Evolutionary conservation across 2,797 vertebrate genomes (phyloP), one percentile per base, ranked within the genome.

Genomic region (Acropternis orthonyx): DNA sequence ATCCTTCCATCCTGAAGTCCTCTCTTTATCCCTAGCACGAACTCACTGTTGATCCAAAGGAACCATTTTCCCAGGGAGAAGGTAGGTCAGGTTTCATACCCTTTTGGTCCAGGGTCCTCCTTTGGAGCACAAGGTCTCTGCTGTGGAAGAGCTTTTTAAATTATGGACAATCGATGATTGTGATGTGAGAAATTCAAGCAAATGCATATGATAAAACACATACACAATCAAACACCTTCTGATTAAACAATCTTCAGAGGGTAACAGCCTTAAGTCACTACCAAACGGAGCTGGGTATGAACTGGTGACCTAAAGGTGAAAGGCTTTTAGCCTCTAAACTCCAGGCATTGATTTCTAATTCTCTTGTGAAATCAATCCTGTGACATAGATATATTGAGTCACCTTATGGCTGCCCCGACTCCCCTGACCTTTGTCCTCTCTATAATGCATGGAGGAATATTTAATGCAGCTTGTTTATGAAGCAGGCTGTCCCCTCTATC

Each of bases 341-440:
- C 76, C 41, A 83, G 85, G 94, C 94, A 97, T 97, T 85, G 96
- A 97, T 97, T 96, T 95, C 89, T 94, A 92, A 95, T 95, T 97
- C 95, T 93, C 96, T 79, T 61, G 89, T 94, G 95, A 89, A 94
- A 96, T 97, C 93, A 78, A 75, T 88, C 68, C 65, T 59, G 51
- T 97, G 97, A 97, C 97, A 97, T 72, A 97, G 97, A 97, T 96
- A 92, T 95, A 97, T 97, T 93, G 95, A 91, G 90, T 82, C 92
- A 72, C 94, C 94, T 93, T 91, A 89, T 93, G 95, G 88, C 83
- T 96, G 93, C 84, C 85, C 86, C 4, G 9, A 58, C 52, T 96
- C 55, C 71, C 21, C 79, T 96, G 96, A 97, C 97, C 97, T 97
- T 95, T 97, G 96, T 91, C 84, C 92, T 92, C 68, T 78, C 81